phyloP scores from a whole-genome alignment of 2,113 vertebrate genomes.

The Phrynocephalus versicolor region DNA sequence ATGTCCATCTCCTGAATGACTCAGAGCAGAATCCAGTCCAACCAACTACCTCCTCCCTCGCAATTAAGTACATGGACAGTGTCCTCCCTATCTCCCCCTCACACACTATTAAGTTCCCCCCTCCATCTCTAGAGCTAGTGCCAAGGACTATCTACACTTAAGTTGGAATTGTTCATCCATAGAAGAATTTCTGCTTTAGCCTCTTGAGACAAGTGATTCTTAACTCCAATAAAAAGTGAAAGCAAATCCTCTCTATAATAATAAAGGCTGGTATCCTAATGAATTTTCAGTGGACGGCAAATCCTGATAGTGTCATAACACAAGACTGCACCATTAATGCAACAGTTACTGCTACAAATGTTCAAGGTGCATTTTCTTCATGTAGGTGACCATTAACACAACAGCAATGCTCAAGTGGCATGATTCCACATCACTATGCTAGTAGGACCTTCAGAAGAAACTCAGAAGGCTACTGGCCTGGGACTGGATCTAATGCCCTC shows the following conservation, averaged over 20 bases:
- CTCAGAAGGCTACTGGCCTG: no score
- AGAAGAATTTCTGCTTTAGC: not conserved
- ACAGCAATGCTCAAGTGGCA: no score
- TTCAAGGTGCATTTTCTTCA: no score
- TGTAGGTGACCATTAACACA: no score
- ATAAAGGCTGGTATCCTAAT: not conserved
- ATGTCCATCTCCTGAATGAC: not conserved
- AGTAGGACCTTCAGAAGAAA: no score
- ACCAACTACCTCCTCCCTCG: not conserved
- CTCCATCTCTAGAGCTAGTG: not conserved
- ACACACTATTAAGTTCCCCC: not conserved
- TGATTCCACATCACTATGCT: no score
- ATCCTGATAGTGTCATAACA: no score
- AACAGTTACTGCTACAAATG: no score
- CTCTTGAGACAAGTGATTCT: not conserved
- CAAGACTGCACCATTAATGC: no score
- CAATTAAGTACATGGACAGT: not conserved
- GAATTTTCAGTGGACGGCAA: no score
- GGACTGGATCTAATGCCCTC: not conserved
- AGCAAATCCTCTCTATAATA: not conserved
- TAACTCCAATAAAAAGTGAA: not conserved
- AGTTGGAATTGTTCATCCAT: not conserved
- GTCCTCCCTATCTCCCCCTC: not conserved
- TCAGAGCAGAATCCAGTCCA: not conserved
- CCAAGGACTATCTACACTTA: not conserved